A percentile compares a stretch with the other conserved stretches of the same genome.
Conservation (phyloP, 2,113 vertebrate genomes). For the Excalfactoria chinensis region DNA sequence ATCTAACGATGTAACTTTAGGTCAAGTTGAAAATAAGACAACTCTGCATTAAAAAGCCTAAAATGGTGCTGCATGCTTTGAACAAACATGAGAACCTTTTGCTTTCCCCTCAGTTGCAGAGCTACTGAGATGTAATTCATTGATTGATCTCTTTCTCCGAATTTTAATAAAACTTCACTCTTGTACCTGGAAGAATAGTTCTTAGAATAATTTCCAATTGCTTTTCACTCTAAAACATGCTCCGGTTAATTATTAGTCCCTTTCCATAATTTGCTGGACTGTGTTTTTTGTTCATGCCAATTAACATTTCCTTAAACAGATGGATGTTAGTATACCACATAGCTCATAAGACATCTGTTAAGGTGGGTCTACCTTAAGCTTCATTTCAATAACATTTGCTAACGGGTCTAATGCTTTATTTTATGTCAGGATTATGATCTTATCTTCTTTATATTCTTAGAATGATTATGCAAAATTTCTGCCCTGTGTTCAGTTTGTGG, state of each 20-base stretch:
- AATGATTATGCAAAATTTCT: background rate
- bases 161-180: conserved; percentile 60
- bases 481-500: background rate
- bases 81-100: background rate
- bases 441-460: background rate
- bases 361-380: background rate
- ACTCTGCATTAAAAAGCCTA: background rate
- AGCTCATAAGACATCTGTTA: conserved; percentile 44
- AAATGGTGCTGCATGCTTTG: background rate
- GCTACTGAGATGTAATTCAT: conserved; percentile 14
- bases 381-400: conserved; percentile 20
- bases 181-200: conserved; percentile 40
- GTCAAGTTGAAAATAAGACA: background rate
- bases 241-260: conserved; percentile 60
- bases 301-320: conserved; percentile 68
- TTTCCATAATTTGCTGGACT: conserved; percentile 60
- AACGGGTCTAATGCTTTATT: conserved; percentile 46
- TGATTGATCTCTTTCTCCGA: conserved; percentile 61
- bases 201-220: conserved; percentile 65
- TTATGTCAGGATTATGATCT: conserved; percentile 18
- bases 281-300: conserved; percentile 49
- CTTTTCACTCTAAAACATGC: conserved; percentile 43
- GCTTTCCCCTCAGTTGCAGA: background rate
- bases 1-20: background rate
- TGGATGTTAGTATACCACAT: conserved; percentile 39